phyloP scores from a whole-genome alignment of 2,888 invertebrate species.

The Trichacis sp. region DNA sequence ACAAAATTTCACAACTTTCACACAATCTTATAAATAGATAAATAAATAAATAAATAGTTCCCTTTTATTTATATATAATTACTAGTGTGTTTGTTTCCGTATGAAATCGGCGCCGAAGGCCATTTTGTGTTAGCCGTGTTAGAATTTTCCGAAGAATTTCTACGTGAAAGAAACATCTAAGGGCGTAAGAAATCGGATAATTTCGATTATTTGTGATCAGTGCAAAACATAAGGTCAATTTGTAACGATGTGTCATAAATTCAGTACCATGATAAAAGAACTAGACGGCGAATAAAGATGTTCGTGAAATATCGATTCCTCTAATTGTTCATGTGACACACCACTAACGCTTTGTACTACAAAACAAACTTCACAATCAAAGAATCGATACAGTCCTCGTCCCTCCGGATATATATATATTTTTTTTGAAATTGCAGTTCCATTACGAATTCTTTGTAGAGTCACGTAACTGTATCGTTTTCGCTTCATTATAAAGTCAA shows the following conservation, averaged over 20 bases:
- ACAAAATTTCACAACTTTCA: constrained; percentile 35
- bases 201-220: constrained; percentile 24
- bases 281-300: no score
- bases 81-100: constrained; percentile 30
- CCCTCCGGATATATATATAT: no score
- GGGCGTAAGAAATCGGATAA: neutral
- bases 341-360: neutral
- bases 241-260: constrained; percentile 22
- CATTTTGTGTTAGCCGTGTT: constrained; percentile 31
- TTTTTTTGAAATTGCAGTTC: no score
- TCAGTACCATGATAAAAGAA: constrained; percentile 11
- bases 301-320: no score
- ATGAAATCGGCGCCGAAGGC: no score
- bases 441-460: no score
- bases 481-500: neutral
- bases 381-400: no score
- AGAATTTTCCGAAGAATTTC: constrained; percentile 12
- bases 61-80: constrained; percentile 29
- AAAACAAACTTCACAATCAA: no score
- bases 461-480: constrained; percentile 22
- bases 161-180: neutral
- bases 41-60: constrained; percentile 46
- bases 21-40: constrained; percentile 42
- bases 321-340: neutral
- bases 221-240: no score